Evolutionary conservation across 2,797 vertebrate species (phyloP).

Genomic region (Pelobates cultripes): DNA sequence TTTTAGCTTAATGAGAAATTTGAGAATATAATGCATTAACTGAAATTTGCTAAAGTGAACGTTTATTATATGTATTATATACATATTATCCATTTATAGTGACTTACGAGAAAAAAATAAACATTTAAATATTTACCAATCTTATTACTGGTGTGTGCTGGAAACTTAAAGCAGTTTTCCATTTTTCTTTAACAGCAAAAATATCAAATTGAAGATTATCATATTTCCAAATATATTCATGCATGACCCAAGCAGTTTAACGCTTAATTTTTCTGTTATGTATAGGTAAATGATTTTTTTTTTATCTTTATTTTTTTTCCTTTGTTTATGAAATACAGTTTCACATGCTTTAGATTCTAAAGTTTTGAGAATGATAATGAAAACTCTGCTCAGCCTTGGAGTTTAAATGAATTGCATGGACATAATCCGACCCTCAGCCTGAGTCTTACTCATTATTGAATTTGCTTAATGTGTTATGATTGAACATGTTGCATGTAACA

Average conservation of each 20-base stretch:
- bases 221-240: slow-evolving; percentile 14
- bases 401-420: slow-evolving; percentile 86
- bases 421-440: slow-evolving; percentile 68
- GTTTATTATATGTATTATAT: no score
- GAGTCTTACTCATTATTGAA: slow-evolving; percentile 54
- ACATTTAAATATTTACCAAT: background rate
- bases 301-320: background rate
- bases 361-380: slow-evolving; percentile 8
- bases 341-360: background rate
- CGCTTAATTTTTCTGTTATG: slow-evolving; percentile 4
- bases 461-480: slow-evolving; percentile 71
- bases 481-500: slow-evolving; percentile 67
- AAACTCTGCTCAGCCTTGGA: slow-evolving; percentile 79
- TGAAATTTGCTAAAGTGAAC: no score
- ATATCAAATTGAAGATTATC: slow-evolving; percentile 7
- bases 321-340: slow-evolving; percentile 10
- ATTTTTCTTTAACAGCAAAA: background rate
- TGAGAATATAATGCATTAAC: no score
- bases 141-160: slow-evolving; percentile 20
- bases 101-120: no score
- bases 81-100: no score
- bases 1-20: no score
- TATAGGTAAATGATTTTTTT: background rate
- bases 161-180: slow-evolving; percentile 21
- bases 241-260: slow-evolving; percentile 19